Conservation (phyloP, 1,140 invertebrate genomes). For the Leptinotarsa undecemlineata region DNA sequence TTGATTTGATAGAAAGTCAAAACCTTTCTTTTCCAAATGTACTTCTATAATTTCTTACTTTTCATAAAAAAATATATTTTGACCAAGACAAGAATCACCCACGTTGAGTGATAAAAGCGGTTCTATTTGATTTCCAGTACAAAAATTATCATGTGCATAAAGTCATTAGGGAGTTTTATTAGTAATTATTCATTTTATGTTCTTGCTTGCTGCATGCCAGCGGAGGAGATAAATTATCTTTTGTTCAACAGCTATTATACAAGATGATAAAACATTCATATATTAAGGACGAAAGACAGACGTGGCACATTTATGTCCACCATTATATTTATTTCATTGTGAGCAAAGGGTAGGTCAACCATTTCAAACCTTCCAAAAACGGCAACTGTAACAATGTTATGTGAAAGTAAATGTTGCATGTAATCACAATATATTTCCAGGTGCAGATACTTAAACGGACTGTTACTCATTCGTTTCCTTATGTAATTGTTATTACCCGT, state of each 20-base stretch:
- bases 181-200: too few species aligned
- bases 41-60: too few species aligned
- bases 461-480: slow-evolving; percentile 2
- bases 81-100: too few species aligned
- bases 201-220: neutral
- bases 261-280: neutral
- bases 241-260: neutral
- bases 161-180: too few species aligned
- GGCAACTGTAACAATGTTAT: neutral
- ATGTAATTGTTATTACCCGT: neutral
- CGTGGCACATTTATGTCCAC: neutral
- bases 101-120: too few species aligned
- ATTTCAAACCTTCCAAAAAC: neutral
- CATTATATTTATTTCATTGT: neutral
- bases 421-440: slow-evolving; percentile 1
- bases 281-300: neutral
- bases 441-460: neutral
- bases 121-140: too few species aligned
- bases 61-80: too few species aligned
- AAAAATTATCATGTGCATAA: too few species aligned
- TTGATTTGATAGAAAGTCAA: too few species aligned
- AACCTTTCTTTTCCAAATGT: too few species aligned
- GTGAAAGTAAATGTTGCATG: neutral
- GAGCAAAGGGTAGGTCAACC: neutral
- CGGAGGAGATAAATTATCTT: neutral